Evolutionary conservation across 2,797 vertebrate genomes (phyloP), one percentile per base, ranked within the genome.

Genomic region (Euthynnus affinis): DNA sequence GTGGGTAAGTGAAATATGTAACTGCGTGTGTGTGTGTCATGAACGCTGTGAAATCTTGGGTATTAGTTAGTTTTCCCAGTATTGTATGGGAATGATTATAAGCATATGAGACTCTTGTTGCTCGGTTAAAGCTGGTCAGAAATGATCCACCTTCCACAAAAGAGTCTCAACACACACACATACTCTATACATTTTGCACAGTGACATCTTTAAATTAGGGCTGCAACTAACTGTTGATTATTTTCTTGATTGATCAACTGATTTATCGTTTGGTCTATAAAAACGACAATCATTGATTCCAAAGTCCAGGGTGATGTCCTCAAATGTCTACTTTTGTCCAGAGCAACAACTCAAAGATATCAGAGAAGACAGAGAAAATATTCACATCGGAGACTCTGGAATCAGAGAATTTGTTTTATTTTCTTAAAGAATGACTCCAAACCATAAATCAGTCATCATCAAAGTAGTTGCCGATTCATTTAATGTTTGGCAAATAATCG

Each of bases 1-100:
- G 88, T 79, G 88, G 87, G 44, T 80, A 58, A 71, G 73, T 81
- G 69, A 91, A 91, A 85, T 89, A 86, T 91, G 91, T 87, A 81
- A 76, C 68, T 76, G 74, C 44, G 37, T 56, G 77, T 20, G 44
- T 32, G 29, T 32, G 29, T 83, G 70, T 25, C 74, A 86, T 52
- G 75, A 87, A 71, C 34, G 53, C 71, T 80, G 74, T 86, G 76
- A 83, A 84, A 70, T 87, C 62, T 49, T 67, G 78, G 37, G 46
- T 74, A 87, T 86, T 80, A 80, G 72, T 72, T 73, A 32, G 55
- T 74, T 86, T 84, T 83, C 44, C 20, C 53, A 71, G 52, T 49
- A 12, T 44, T 74, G 56, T 68, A 77, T 84, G 81, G 57, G 71
- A 76, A 48, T 70, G 52, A 70, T 84, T 87, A 18, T 71, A 61